Conservation (phyloP, 2,113 vertebrate species). For the Tenebrosternarchus preto region DNA sequence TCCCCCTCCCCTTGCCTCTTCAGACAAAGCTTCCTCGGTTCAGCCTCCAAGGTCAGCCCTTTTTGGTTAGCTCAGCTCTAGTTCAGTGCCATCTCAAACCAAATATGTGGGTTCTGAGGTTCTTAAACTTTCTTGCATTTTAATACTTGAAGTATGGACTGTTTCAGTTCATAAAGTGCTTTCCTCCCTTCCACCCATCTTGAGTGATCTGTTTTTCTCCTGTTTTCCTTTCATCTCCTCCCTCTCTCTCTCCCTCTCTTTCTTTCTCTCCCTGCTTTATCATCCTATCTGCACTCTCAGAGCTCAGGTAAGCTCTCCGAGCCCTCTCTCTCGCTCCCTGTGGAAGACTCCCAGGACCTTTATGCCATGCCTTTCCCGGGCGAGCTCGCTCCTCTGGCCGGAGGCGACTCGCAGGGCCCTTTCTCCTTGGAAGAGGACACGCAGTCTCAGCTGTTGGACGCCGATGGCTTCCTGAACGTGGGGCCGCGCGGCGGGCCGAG, state of each 20-base stretch:
- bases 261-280: background rate
- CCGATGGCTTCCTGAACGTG: slow-evolving; percentile 89
- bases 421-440: slow-evolving; percentile 94
- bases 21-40: slow-evolving; percentile 87
- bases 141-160: too few species aligned
- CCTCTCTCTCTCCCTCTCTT: too few species aligned
- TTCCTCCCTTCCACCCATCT: too few species aligned
- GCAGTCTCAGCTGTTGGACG: slow-evolving; percentile 93
- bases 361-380: slow-evolving; percentile 89
- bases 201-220: background rate
- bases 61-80: background rate
- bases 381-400: slow-evolving; percentile 74
- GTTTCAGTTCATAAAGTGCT: too few species aligned
- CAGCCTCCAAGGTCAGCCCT: slow-evolving; percentile 87
- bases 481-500: slow-evolving; percentile 60
- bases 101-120: background rate
- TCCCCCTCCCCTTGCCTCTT: slow-evolving; percentile 93
- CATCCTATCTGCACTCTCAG: slow-evolving; percentile 64
- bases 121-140: background rate
- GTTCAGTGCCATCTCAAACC: background rate
- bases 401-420: slow-evolving; percentile 80
- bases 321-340: slow-evolving; percentile 87
- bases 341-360: slow-evolving; percentile 96
- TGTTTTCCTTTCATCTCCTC: background rate
- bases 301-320: slow-evolving; percentile 96